These are phyloP conservation scores for Clivina fossor DNA, from an alignment of 2,888 invertebrate genomes.

Conservation along the genomic window DNA sequence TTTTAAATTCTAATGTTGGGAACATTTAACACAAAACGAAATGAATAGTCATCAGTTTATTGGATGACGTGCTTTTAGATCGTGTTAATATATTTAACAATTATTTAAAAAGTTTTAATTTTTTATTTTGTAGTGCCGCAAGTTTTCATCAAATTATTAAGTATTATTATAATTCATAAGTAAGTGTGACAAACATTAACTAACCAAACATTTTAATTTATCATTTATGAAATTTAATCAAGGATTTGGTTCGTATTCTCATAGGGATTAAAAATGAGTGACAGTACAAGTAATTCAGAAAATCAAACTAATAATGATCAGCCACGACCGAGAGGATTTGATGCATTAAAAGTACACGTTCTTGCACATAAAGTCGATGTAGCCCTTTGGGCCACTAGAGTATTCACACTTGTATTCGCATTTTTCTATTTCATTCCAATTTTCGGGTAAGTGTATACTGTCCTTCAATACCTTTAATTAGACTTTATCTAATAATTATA, in stretches of 20 bases:
- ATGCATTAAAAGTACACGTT: conserved; percentile 70
- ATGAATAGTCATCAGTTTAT: conserved; percentile 20
- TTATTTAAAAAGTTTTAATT: conserved; percentile 12
- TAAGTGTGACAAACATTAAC: too few species aligned
- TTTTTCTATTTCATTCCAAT: conserved; percentile 83
- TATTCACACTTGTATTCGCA: conserved; percentile 81
- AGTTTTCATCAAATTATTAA: too few species aligned
- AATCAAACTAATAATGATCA: conserved; percentile 35
- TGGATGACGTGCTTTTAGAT: conserved; percentile 29
- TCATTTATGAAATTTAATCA: too few species aligned
- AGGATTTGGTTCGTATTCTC: too few species aligned
- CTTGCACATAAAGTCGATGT: conserved; percentile 84
- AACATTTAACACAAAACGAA: neutral
- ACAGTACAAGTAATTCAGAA: conserved; percentile 34
- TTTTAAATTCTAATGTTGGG: neutral
- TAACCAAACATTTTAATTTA: too few species aligned
- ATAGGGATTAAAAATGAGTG: conserved; percentile 42
- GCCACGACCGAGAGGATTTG: conserved; percentile 59
- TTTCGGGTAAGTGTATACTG: conserved; percentile 71
- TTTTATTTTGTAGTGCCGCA: conserved; percentile 5
- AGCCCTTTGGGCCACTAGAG: conserved; percentile 82
- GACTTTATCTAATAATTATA: neutral
- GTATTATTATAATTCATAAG: too few species aligned
- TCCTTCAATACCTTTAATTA: conserved; percentile 16
- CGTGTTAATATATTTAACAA: conserved; percentile 20